Evolutionary conservation across 2,113 vertebrate genomes (phyloP), one percentile per base, ranked within the genome.

Genomic region (Equus quagga): DNA sequence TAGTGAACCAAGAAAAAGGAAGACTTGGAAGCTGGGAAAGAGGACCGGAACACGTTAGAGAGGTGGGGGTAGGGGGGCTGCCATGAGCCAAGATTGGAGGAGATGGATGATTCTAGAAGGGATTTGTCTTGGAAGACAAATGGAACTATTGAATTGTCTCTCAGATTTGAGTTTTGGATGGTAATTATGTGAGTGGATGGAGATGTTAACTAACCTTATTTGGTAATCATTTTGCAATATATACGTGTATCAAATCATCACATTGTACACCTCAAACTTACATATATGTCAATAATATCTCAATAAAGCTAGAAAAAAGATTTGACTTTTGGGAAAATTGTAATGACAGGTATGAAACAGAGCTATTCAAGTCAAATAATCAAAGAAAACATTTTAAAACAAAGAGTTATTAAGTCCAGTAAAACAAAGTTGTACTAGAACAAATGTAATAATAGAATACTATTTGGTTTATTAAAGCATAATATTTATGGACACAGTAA

Each of bases 361-460:
- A 58, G 9, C 23, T 78, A 1, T 44, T 64, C 49, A 67, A 82
- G 36, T 24, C 51, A 89, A 8, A 83, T 83, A 54, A 5, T 89
- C 21, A 31, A 93, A 89, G 46, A 84, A 93, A 79, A 83, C 14
- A 65, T 56, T 85, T 70, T 78, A 51, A 95, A 95, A 51, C 36
- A 56, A 89, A 49, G 58, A 19, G 49, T 36, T 58, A 92, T 69
- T 44, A 58, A 49, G 7, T 36, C 36, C 24, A 93, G 31, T 26
- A 76, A n/a, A 62, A 65, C 17, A 76, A 64, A 84, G 31, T 65
- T 82, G 21, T 75, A 24, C 49, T 28, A 51, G 46, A 41, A 67
- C 46, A 81, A 70, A 84, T 36, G 60, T 62, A 41, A 87, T 69
- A 33, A 75, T 12, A 46, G 58, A 86, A 51, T n/a, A 51, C 26